A percentile compares a stretch with the other conserved stretches of the same genome.
phyloP scores from a whole-genome alignment of 2,113 vertebrate genomes.

The Rousettus leschenaultii region DNA sequence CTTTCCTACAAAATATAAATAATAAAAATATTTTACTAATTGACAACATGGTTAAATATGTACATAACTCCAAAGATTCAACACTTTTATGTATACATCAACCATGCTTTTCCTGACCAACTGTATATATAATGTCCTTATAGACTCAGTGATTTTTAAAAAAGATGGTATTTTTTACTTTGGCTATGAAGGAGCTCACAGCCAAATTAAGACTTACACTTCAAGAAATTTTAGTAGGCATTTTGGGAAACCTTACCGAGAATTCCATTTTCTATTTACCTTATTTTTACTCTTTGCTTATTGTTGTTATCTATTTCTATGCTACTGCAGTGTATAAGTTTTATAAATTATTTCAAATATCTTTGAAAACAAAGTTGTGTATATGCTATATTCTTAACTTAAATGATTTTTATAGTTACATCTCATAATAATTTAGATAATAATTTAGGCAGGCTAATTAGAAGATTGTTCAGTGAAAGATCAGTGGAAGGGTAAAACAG shows the following conservation, averaged over 20 bases:
- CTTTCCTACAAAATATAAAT: background rate
- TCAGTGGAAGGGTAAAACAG: background rate
- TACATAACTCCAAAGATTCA: background rate
- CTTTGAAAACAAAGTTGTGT: background rate
- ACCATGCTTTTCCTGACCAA: background rate
- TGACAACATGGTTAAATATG: background rate
- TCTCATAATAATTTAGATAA: background rate
- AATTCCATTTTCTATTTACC: background rate
- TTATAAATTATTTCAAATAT: slow-evolving; percentile 17
- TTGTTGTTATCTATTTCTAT: background rate
- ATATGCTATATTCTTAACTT: background rate
- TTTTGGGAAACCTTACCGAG: background rate
- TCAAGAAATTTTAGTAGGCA: background rate
- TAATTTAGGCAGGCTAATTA: background rate
- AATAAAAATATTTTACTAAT: background rate
- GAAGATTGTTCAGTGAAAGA: background rate
- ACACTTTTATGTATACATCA: background rate
- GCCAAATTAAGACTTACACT: background rate
- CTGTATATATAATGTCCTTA: background rate
- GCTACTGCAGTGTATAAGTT: background rate
- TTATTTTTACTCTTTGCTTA: background rate
- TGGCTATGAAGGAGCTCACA: background rate
- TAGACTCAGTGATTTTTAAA: background rate
- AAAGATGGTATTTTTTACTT: slow-evolving; percentile 11
- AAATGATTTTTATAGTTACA: background rate